These are phyloP conservation scores for Chrysocyon brachyurus DNA, from an alignment of 2,797 vertebrate genomes.

Conservation along the genomic window DNA sequence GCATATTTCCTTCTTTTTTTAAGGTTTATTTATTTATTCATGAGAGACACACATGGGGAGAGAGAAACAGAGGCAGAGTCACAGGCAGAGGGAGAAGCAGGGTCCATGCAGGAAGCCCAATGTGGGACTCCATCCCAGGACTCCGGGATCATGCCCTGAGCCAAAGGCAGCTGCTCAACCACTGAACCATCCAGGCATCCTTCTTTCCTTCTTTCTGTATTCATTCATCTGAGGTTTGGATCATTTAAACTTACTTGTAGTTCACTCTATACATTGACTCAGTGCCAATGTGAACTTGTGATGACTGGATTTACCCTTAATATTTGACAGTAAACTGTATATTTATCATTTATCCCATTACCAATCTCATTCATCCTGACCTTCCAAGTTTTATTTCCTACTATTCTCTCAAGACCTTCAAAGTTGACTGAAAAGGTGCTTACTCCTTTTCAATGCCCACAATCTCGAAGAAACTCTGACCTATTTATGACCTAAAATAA, in stretches of 20 bases:
- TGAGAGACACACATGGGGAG: no score
- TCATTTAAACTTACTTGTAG: not conserved
- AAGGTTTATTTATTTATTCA: no score
- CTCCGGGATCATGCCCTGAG: no score
- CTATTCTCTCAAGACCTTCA: not conserved
- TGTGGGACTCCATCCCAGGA: no score
- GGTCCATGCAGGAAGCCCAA: no score
- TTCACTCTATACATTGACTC: not conserved
- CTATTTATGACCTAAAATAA: conserved; percentile 11
- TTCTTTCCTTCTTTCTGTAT: conserved; percentile 1
- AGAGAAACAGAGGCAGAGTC: no score
- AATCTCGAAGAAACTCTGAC: not conserved
- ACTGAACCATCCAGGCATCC: no score
- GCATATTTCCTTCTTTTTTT: not conserved
- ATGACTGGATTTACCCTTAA: not conserved
- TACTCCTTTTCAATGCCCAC: not conserved
- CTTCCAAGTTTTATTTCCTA: not conserved
- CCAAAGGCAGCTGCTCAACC: no score
- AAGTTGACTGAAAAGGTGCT: not conserved
- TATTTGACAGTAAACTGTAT: not conserved
- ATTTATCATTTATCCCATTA: not conserved
- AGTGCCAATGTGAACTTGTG: not conserved
- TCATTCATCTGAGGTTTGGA: not conserved
- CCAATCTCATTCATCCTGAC: not conserved
- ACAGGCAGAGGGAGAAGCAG: no score